Evolutionary conservation across 2,888 invertebrate species (phyloP), one percentile per base, ranked within the genome.

Genomic region (Elysia crispata): DNA sequence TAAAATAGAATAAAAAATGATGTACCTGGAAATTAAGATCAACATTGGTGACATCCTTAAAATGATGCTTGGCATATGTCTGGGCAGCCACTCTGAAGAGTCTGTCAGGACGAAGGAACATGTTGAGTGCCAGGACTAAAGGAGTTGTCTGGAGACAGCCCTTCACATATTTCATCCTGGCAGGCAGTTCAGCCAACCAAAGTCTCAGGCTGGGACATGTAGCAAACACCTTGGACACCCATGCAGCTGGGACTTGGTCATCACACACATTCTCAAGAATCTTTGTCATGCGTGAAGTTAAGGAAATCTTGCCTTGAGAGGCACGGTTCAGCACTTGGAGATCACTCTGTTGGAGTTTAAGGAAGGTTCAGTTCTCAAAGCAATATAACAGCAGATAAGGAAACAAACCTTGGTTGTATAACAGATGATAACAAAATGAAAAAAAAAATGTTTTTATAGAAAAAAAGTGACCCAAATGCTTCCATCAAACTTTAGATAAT

Each of bases 31-130:
- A 86, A 25, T 89, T 85, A 25, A 90, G 83, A 33, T 83, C 83
- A 28, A 89, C 85, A 60, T 84, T 83, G 81, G 86, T 86, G 67
- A 89, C 81, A 80, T 90, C 89, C 77, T 89, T 88, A 83, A 90
- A 90, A 76, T 87, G 83, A 76, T 87, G 85, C 57, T 88, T 86
- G 41, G 89, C 88, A 83, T 88, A 85, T 1, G 86, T 87, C 83
- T 89, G 90, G 41, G 88, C 84, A 33, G 89, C 85, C 13, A 88
- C 87, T 66, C 88, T 86, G 23, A 91, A 79, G 80, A 91, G 88
- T 30, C 87, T 83, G 77, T 90, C 90, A 6, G 90, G 90, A 15
- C 90, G 84, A 20, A 87, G 84, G 82, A 91, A 90, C 69, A 83
- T 87, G 3, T 86, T 85, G 57, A 90, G 80, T 79, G 87, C 86